These are phyloP conservation scores for Polylopha cassiicola DNA, from an alignment of 2,888 invertebrate genomes.

Conservation along the genomic window DNA sequence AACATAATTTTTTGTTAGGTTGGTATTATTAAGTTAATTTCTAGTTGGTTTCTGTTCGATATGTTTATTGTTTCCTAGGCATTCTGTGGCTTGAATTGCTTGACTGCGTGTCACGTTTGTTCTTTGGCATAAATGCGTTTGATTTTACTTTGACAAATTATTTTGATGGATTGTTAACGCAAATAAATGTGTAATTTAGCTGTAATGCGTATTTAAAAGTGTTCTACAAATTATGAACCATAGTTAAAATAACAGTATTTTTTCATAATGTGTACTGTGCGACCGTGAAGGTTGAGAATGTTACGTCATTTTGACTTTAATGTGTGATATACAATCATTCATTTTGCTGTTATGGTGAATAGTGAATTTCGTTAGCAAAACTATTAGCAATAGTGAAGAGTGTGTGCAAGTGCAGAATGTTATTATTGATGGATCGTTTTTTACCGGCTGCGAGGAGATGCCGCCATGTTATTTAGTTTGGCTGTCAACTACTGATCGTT, in stretches of 20 bases:
- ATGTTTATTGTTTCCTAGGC: slow-evolving; percentile 20
- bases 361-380: slow-evolving; percentile 47
- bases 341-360: slow-evolving; percentile 48
- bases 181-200: slow-evolving; percentile 39
- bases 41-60: slow-evolving; percentile 9
- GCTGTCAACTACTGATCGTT: slow-evolving; percentile 68
- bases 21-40: slow-evolving; percentile 2
- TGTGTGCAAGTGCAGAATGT: slow-evolving; percentile 46
- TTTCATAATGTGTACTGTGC: slow-evolving; percentile 62
- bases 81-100: slow-evolving; percentile 43
- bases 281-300: slow-evolving; percentile 77
- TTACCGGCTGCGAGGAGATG: slow-evolving; percentile 72
- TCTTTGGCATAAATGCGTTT: slow-evolving; percentile 60
- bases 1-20: slow-evolving; percentile 7
- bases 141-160: slow-evolving; percentile 48
- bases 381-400: slow-evolving; percentile 41
- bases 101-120: slow-evolving; percentile 78
- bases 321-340: slow-evolving; percentile 64
- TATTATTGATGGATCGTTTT: slow-evolving; percentile 47
- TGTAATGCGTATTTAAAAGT: slow-evolving; percentile 40
- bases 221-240: slow-evolving; percentile 31
- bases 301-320: slow-evolving; percentile 74
- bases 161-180: slow-evolving; percentile 33
- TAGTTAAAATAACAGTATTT: slow-evolving; percentile 40
- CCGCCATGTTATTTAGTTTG: slow-evolving; percentile 76